phyloP scores from a whole-genome alignment of 2,113 vertebrate species.

The Lamprotornis superbus region DNA sequence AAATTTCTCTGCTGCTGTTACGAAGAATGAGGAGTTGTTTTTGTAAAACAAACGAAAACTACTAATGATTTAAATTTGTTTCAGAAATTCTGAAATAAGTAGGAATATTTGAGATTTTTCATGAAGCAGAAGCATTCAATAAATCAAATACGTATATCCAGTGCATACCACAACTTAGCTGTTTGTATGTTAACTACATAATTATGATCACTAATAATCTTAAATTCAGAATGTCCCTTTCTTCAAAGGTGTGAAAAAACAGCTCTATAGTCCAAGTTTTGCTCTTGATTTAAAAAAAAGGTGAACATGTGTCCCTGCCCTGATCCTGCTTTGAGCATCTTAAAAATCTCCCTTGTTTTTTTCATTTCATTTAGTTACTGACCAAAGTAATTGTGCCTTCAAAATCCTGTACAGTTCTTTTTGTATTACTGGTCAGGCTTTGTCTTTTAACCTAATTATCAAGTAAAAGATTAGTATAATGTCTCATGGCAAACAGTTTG shows the following conservation, averaged over 20 bases:
- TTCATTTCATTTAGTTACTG: neutral
- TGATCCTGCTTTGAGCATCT: neutral
- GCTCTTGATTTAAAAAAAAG: neutral
- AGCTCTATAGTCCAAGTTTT: neutral
- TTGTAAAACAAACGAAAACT: neutral
- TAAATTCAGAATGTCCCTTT: neutral
- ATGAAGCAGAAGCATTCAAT: neutral
- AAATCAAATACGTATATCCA: neutral
- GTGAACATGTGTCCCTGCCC: accelerated
- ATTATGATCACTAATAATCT: neutral
- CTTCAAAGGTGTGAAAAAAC: neutral
- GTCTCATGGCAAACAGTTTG: neutral
- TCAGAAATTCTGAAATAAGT: neutral
- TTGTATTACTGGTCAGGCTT: neutral
- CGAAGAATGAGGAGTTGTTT: neutral
- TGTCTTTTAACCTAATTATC: neutral
- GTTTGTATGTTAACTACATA: neutral
- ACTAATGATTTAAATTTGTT: neutral
- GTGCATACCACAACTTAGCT: neutral
- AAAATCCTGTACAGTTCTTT: neutral
- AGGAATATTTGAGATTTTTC: neutral
- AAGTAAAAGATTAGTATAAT: neutral
- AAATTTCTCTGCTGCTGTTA: neutral
- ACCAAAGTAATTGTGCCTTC: neutral
- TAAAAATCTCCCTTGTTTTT: neutral